A percentile compares a stretch with the other conserved stretches of the same genome.
phyloP scores from a whole-genome alignment of 2,888 invertebrate genomes.

The Rhyacophila evoluta region DNA sequence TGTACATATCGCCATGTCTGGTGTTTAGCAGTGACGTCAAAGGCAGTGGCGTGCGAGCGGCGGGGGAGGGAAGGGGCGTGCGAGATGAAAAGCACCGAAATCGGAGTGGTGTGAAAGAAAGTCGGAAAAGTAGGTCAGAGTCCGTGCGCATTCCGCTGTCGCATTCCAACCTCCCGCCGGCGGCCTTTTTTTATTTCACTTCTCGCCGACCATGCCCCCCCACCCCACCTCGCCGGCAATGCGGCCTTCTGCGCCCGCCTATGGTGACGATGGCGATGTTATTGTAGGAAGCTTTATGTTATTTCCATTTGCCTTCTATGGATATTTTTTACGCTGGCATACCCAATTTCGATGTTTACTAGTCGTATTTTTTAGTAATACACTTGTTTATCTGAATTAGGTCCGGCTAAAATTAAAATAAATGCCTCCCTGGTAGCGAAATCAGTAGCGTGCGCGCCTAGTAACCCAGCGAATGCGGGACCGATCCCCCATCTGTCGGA shows the following conservation, averaged over 20 bases:
- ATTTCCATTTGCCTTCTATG: neutral
- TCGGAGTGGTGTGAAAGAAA: slow-evolving; percentile 31
- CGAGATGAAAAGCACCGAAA: slow-evolving; percentile 33
- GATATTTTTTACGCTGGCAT: no score
- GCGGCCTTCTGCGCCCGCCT: slow-evolving; percentile 34
- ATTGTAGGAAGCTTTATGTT: slow-evolving; percentile 27
- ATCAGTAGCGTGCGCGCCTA: no score
- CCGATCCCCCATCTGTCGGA: no score
- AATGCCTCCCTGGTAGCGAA: no score
- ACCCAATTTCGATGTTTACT: no score
- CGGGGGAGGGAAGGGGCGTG: neutral
- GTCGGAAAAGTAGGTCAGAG: slow-evolving; percentile 50
- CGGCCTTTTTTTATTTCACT: slow-evolving; percentile 15
- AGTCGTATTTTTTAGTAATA: no score
- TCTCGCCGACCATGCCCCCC: slow-evolving; percentile 33
- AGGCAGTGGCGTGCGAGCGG: neutral
- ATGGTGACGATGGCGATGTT: slow-evolving; percentile 20
- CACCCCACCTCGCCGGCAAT: slow-evolving; percentile 23
- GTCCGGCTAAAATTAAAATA: no score
- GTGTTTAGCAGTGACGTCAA: neutral
- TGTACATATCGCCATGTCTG: slow-evolving; percentile 15
- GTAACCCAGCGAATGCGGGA: no score
- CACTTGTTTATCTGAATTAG: no score
- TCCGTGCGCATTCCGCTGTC: slow-evolving; percentile 42
- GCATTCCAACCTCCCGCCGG: slow-evolving; percentile 36